Conservation (phyloP, 92 coral and sea anemone species). For the Porites divaricata region DNA sequence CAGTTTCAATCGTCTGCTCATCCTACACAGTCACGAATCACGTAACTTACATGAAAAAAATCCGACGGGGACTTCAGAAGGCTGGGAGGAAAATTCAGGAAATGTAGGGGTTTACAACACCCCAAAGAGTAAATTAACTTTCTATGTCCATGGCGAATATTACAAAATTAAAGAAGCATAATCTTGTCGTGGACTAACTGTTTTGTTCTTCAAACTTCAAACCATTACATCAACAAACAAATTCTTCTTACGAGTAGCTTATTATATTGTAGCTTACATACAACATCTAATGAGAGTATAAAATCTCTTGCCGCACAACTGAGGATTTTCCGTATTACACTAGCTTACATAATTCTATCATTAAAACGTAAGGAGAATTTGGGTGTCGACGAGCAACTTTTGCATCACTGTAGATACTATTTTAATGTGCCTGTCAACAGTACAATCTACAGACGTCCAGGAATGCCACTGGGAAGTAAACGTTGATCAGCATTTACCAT, state of each 20-base stretch:
- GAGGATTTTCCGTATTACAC: background rate
- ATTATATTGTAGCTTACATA: background rate
- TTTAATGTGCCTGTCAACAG: background rate
- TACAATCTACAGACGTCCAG: conserved; percentile 12
- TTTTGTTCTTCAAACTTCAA: background rate
- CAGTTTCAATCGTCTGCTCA: no score
- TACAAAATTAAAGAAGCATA: background rate
- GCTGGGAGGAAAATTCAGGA: no score
- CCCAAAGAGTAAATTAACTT: no score
- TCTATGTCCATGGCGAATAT: background rate
- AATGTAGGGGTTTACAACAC: no score
- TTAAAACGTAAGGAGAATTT: background rate
- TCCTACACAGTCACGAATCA: background rate
- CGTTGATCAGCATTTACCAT: conserved; percentile 26
- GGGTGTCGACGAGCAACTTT: background rate
- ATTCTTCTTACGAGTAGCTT: background rate
- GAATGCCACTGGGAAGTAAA: conserved; percentile 9
- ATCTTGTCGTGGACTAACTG: background rate
- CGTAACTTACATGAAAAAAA: background rate
- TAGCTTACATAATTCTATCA: background rate
- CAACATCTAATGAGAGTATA: background rate
- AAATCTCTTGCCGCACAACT: background rate
- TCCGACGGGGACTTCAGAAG: no score
- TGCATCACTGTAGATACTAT: background rate
- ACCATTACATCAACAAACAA: background rate